phyloP scores from a whole-genome alignment of 2,888 invertebrate genomes.

The Chloromyia formosa region DNA sequence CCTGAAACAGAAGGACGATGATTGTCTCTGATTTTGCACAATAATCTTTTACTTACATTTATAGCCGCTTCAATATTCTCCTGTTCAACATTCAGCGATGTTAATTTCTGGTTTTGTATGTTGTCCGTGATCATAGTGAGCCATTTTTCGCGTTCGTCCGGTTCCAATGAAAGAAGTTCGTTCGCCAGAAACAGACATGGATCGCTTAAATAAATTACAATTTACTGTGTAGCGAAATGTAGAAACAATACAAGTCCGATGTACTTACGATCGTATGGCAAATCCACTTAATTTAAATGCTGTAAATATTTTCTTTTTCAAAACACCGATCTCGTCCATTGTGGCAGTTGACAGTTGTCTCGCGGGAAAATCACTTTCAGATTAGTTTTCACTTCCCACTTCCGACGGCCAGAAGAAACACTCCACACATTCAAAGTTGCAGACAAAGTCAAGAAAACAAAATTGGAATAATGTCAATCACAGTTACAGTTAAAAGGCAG shows the following conservation, averaged over 20 bases:
- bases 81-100: constrained; percentile 76
- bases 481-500: too few relatives aligned
- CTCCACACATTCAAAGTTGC: too few relatives aligned
- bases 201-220: constrained; percentile 66
- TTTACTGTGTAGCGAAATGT: constrained; percentile 28
- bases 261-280: constrained; percentile 68
- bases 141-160: constrained; percentile 72
- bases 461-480: too few relatives aligned
- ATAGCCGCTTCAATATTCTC: constrained; percentile 78
- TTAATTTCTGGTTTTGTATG: constrained; percentile 79
- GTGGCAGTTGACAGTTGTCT: constrained; percentile 2
- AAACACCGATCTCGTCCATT: constrained; percentile 27
- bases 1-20: constrained; percentile 43
- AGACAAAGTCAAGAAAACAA: too few relatives aligned
- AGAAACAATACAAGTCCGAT: neutral
- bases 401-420: too few relatives aligned
- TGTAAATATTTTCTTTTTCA: constrained; percentile 35
- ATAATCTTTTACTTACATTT: constrained; percentile 65
- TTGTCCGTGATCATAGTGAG: constrained; percentile 80
- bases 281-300: constrained; percentile 82
- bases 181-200: constrained; percentile 77
- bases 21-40: neutral
- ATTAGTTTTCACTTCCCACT: too few relatives aligned
- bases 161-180: constrained; percentile 71
- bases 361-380: constrained; percentile 29